Conservation (phyloP, 2,888 invertebrate genomes). For the Phytoseiulus persimilis region DNA sequence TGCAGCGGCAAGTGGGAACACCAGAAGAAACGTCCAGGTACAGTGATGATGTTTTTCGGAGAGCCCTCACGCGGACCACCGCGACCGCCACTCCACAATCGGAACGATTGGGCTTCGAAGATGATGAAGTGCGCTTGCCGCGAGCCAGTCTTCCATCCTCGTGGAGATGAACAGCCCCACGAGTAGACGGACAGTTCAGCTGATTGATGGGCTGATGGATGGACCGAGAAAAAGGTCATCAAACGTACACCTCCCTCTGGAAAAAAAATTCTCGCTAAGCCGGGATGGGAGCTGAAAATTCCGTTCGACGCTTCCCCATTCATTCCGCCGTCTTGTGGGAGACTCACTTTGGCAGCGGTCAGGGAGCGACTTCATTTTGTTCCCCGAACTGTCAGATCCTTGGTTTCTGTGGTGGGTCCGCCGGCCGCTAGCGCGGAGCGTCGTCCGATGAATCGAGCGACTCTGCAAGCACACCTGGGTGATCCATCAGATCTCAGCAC, state of each 20-base stretch:
- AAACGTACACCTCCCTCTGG: neutral
- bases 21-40: neutral
- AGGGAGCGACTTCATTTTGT: neutral
- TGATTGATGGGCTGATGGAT: neutral
- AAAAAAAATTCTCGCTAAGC: too few species aligned
- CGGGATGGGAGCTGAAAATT: too few species aligned
- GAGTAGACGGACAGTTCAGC: too few species aligned
- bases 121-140: neutral
- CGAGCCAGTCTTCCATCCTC: neutral
- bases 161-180: neutral
- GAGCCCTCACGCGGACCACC: neutral
- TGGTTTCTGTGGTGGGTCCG: neutral
- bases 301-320: too few species aligned
- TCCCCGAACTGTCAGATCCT: neutral
- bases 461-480: neutral
- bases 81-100: neutral
- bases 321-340: too few species aligned
- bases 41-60: neutral
- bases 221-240: neutral
- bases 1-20: neutral
- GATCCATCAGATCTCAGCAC: neutral
- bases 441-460: neutral
- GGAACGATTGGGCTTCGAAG: neutral
- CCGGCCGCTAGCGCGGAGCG: neutral
- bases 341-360: too few species aligned